A percentile compares a stretch with the other conserved stretches of the same genome.
Conservation (phyloP, 2,888 invertebrate species). For the Tiliacea aurago region DNA sequence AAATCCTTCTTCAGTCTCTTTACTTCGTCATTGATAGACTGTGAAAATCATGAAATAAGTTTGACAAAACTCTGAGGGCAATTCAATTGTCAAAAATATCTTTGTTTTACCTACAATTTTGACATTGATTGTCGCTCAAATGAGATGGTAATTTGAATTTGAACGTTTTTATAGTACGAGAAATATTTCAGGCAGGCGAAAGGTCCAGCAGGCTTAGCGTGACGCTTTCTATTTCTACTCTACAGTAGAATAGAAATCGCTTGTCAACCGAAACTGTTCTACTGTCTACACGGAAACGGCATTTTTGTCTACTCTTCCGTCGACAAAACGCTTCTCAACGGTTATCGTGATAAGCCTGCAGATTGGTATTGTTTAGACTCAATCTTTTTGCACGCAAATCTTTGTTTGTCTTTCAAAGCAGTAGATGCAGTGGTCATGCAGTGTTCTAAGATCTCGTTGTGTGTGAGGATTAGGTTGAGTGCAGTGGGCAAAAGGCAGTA, state of each 20-base stretch:
- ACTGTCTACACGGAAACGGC: too few species aligned
- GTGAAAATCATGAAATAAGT: background rate
- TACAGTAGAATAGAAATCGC: too few species aligned
- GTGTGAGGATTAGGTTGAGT: conserved; percentile 30
- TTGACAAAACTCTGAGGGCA: background rate
- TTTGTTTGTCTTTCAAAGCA: background rate
- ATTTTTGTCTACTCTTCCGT: too few species aligned
- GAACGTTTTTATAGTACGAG: background rate
- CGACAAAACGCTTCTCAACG: too few species aligned
- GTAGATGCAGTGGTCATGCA: background rate
- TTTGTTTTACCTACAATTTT: background rate
- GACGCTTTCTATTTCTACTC: too few species aligned
- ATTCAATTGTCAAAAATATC: background rate
- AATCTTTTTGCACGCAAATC: background rate
- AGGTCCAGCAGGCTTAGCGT: too few species aligned
- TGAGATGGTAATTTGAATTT: background rate
- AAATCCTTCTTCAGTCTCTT: conserved; percentile 3
- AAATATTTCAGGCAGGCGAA: too few species aligned
- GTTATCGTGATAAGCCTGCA: too few species aligned
- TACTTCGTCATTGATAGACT: background rate
- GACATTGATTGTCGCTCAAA: background rate
- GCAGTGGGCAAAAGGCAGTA: conserved; percentile 22
- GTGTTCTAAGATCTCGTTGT: background rate
- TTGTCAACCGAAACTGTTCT: too few species aligned
- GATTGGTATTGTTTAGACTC: background rate